These are phyloP conservation scores for Eristalis intricaria DNA, from an alignment of 2,888 invertebrate species.

Conservation along the genomic window DNA sequence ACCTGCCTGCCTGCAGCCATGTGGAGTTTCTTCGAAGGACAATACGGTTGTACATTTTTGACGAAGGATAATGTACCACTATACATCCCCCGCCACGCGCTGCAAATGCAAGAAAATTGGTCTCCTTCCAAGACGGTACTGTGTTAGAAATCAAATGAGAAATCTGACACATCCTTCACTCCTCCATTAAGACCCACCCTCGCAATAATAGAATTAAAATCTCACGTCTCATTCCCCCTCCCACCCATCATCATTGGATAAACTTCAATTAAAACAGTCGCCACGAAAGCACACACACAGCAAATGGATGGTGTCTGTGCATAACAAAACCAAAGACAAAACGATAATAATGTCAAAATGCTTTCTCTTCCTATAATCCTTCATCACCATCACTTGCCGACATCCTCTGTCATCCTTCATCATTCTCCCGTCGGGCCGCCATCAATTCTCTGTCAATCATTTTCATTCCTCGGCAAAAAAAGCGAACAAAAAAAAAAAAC, in stretches of 20 bases:
- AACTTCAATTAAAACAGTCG: slow-evolving; percentile 28
- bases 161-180: too few species aligned
- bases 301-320: not conserved
- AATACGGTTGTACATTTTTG: too few species aligned
- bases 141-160: too few species aligned
- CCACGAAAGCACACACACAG: slow-evolving; percentile 5
- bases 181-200: too few species aligned
- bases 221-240: too few species aligned
- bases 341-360: slow-evolving; percentile 29
- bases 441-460: slow-evolving; percentile 51
- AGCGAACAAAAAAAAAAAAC: not conserved
- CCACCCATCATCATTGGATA: not conserved
- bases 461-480: slow-evolving; percentile 10
- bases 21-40: too few species aligned
- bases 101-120: too few species aligned
- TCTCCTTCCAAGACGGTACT: too few species aligned
- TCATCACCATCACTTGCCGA: not conserved
- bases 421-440: slow-evolving; percentile 7
- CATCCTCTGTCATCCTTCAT: not conserved
- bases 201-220: too few species aligned
- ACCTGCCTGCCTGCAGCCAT: too few species aligned
- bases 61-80: too few species aligned
- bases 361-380: slow-evolving; percentile 4
- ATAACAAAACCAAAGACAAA: slow-evolving; percentile 13
- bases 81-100: too few species aligned